phyloP scores from a whole-genome alignment of 2,797 vertebrate genomes.

The Sebastes oblongus region DNA sequence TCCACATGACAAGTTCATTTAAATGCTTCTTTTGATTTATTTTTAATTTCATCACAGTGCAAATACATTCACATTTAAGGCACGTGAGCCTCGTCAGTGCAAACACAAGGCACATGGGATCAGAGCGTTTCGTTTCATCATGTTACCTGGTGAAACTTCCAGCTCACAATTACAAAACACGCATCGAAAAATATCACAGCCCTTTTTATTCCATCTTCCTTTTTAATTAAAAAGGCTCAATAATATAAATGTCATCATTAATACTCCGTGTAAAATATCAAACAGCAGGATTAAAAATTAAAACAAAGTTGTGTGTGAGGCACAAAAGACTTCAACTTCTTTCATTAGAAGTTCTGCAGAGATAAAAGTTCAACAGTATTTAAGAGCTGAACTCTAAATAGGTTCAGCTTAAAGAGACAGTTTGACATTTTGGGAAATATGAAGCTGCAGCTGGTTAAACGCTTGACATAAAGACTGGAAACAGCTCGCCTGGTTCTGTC shows the following conservation, averaged over 20 bases:
- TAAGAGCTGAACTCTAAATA: neutral
- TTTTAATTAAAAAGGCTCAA: neutral
- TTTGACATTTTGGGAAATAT: neutral
- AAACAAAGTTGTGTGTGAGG: neutral
- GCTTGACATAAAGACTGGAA: slow-evolving; percentile 1
- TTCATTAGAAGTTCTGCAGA: slow-evolving; percentile 37
- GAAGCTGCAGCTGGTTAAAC: neutral
- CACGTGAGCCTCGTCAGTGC: slow-evolving; percentile 60
- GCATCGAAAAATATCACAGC: neutral
- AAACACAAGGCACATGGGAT: slow-evolving; percentile 61
- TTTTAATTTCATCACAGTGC: slow-evolving; percentile 65
- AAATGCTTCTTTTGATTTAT: slow-evolving; percentile 55
- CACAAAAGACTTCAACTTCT: neutral
- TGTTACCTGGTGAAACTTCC: slow-evolving; percentile 19
- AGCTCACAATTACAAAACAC: slow-evolving; percentile 35
- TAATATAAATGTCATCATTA: neutral
- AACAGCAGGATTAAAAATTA: slow-evolving; percentile 8
- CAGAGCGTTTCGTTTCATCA: slow-evolving; percentile 23
- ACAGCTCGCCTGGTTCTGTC: neutral
- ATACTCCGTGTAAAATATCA: neutral
- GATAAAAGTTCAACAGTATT: neutral
- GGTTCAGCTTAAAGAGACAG: neutral
- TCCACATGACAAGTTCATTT: neutral
- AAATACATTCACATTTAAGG: slow-evolving; percentile 73
- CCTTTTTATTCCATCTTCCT: neutral